phyloP scores from a whole-genome alignment of 1,140 invertebrate species.

The Eriosoma lanigerum region DNA sequence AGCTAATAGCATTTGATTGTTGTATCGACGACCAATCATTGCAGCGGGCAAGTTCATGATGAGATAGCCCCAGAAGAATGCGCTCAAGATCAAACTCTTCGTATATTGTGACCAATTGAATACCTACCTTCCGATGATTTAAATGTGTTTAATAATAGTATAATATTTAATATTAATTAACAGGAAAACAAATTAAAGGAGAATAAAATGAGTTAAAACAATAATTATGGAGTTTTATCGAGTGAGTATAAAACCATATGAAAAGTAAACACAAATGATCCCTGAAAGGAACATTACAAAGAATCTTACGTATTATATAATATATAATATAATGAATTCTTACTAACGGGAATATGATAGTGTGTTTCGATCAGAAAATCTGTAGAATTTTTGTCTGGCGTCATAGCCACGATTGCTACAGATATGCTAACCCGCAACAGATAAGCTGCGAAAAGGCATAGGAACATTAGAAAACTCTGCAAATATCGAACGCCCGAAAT shows the following conservation, averaged over 20 bases:
- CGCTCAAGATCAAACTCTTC: conserved; percentile 65
- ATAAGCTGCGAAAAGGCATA: conserved; percentile 56
- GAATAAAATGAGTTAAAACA: too few relatives aligned
- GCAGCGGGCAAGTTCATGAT: conserved; percentile 68
- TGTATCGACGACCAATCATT: conserved; percentile 65
- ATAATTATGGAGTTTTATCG: not conserved
- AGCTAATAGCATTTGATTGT: conserved; percentile 64
- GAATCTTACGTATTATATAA: not conserved
- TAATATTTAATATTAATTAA: too few relatives aligned
- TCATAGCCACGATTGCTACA: conserved; percentile 54
- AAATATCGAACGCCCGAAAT: conserved; percentile 65
- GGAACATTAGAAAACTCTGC: conserved; percentile 67
- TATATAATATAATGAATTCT: not conserved
- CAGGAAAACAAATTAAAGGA: too few relatives aligned
- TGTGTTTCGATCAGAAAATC: conserved; percentile 19
- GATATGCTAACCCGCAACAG: conserved; percentile 54
- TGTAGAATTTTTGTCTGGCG: conserved; percentile 46
- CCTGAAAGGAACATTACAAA: not conserved
- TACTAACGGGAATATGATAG: conserved; percentile 45
- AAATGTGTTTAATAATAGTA: not conserved
- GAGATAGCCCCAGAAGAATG: conserved; percentile 70
- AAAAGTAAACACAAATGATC: not conserved
- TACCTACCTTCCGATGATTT: too few relatives aligned
- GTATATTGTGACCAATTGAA: conserved; percentile 62
- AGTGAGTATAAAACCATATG: not conserved